Percentiles rank a stretch among this genome's conserved stretches.
phyloP scores from a whole-genome alignment of 2,888 invertebrate genomes.

The Sarcophaga caerulescens region DNA sequence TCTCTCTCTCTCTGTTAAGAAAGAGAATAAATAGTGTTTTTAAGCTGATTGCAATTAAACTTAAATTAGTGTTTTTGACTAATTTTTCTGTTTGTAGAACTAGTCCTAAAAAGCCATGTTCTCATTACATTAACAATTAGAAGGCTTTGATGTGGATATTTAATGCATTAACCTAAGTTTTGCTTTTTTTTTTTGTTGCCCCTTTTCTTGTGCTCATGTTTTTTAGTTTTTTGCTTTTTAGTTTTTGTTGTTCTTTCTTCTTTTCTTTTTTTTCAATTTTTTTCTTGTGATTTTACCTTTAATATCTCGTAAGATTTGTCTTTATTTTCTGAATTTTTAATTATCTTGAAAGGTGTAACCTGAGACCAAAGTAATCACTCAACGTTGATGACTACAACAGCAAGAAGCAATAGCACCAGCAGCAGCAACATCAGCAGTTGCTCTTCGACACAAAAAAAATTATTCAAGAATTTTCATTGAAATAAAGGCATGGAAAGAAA shows the following conservation, averaged over 20 bases:
- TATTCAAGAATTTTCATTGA: conserved; percentile 13
- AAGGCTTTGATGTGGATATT: conserved; percentile 25
- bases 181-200: not conserved
- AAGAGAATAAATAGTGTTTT: too few species aligned
- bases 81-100: not conserved
- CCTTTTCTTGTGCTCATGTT: not conserved
- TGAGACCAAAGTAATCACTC: conserved; percentile 76
- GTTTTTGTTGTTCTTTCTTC: too few species aligned
- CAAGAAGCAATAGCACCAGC: conserved; percentile 3
- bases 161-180: conserved; percentile 40
- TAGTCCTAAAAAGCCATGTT: conserved; percentile 22
- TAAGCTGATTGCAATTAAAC: too few species aligned
- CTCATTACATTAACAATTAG: not conserved
- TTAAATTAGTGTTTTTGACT: too few species aligned
- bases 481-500: conserved; percentile 6
- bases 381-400: conserved; percentile 69
- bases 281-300: not conserved
- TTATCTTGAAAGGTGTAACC: conserved; percentile 79
- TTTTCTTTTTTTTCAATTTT: not conserved
- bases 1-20: too few species aligned
- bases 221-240: not conserved
- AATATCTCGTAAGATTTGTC: conserved; percentile 54
- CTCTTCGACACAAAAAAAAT: conserved; percentile 25
- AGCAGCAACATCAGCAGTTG: conserved; percentile 52
- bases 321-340: conserved; percentile 77